Evolutionary conservation across 1,140 invertebrate genomes (phyloP).

Genomic region (Drosophila punjabiensis): DNA sequence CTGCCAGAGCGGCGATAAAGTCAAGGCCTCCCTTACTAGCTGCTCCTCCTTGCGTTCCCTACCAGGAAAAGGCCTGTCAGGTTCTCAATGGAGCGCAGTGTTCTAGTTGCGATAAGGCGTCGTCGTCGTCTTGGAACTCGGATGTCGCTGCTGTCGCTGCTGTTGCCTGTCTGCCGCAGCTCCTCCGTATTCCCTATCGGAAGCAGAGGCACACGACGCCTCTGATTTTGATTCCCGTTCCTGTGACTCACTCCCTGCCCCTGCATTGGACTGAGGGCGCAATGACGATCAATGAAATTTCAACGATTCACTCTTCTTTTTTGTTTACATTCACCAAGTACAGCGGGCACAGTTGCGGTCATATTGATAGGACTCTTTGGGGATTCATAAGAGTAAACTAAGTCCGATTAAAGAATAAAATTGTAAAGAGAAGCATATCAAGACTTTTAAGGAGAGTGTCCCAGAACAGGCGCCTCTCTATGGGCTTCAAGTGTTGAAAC

Average conservation of each 20-base stretch:
- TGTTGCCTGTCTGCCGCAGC: slow-evolving; percentile 14
- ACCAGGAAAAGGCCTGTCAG: slow-evolving; percentile 6
- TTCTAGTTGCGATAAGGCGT: slow-evolving; percentile 12
- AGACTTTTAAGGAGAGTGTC: background rate
- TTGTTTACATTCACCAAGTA: slow-evolving; percentile 16
- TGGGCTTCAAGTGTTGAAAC: background rate
- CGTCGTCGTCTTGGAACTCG: background rate
- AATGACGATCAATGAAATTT: slow-evolving; percentile 14
- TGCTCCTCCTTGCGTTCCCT: background rate
- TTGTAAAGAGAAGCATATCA: background rate
- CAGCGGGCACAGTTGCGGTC: background rate
- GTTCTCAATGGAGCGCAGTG: slow-evolving; percentile 28
- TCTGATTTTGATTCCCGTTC: background rate
- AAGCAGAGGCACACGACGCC: background rate
- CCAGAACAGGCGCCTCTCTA: background rate
- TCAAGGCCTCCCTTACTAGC: slow-evolving; percentile 21
- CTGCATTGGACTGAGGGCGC: background rate
- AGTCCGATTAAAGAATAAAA: background rate
- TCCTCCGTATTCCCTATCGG: background rate
- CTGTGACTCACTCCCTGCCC: slow-evolving; percentile 15
- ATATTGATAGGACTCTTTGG: background rate
- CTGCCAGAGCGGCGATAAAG: slow-evolving; percentile 35
- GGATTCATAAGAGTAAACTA: background rate
- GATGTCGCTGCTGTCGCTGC: background rate
- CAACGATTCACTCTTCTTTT: background rate